A percentile compares a stretch with the other conserved stretches of the same genome.
These are phyloP conservation scores for Autographa gamma DNA, from an alignment of 2,888 invertebrate species.

Conservation along the genomic window DNA sequence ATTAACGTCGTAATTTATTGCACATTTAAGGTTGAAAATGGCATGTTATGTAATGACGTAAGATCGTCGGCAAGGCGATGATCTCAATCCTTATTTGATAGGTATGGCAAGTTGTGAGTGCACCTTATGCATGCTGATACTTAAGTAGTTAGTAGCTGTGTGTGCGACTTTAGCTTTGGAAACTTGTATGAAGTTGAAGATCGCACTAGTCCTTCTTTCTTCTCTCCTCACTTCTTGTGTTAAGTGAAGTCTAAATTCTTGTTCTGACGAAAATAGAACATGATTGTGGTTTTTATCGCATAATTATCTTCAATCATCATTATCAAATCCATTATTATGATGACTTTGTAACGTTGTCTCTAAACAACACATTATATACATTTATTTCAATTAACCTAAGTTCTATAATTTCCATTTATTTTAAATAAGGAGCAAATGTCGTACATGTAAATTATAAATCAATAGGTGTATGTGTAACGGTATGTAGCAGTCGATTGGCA, in stretches of 20 bases:
- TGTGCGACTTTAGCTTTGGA: constrained; percentile 4
- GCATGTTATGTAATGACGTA: constrained; percentile 45
- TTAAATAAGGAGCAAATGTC: too few relatives aligned
- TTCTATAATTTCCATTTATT: too few relatives aligned
- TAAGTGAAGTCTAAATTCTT: background rate
- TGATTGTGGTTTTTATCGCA: background rate
- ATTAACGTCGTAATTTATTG: constrained; percentile 30
- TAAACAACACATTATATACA: too few relatives aligned
- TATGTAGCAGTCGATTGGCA: background rate
- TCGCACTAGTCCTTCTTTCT: too few relatives aligned
- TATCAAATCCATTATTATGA: background rate
- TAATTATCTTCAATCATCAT: background rate
- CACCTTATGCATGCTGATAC: constrained; percentile 41
- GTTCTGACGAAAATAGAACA: background rate
- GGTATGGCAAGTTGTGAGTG: constrained; percentile 34
- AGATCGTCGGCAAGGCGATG: constrained; percentile 49
- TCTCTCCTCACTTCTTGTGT: too few relatives aligned
- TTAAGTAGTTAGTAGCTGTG: background rate
- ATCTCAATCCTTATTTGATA: constrained; percentile 55
- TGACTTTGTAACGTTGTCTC: background rate
- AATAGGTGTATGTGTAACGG: too few relatives aligned
- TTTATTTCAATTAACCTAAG: too few relatives aligned
- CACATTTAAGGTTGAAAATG: constrained; percentile 29
- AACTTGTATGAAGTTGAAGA: background rate
- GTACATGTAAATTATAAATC: too few relatives aligned